Base-by-base conservation (phyloP, 2,888 invertebrate species). In the Microchrysa polita region DNA sequence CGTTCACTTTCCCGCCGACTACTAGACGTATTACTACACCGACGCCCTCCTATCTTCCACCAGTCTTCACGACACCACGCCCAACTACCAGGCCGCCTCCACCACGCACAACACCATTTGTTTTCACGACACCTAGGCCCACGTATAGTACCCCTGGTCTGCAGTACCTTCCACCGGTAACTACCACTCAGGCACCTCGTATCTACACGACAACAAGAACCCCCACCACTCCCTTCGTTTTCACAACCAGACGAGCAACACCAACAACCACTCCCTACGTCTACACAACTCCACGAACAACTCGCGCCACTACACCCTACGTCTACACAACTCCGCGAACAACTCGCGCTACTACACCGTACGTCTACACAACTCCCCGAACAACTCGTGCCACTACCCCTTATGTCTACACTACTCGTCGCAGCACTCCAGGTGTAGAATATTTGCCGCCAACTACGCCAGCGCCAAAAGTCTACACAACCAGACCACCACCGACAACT, bases 161-260 rank as follows among this genome's bases (percentile, higher is more conserved):
- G 2, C 5, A 48, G 10, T 48, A 48, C 10, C 48, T 48, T 48
- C 48, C 48, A 48, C 22, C 14, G 27, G 14, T n/a, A 12, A 59
- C 59, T 14, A 59, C 59, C 9, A 59, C 59, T 9, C 59, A 23
- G 23, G 59, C 59, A 12, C 59, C 59, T 59, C 59, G 59, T 22
- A 27, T 59, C 59, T 59, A 59, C 23, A 59, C 59, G n/a, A 59
- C 59, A 7, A 10, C 23, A 9, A 20, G 23, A 23, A 9, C 59
- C 12, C 27, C 59, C 7, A 59, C 59, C 7, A 59, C 59, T n/a
- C 59, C 59, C 1, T 59, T 23, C 59, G 59, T 59, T 23, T 57
- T 57, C 18, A 59, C 59, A 22, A 59, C 59, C 12, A 22, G 27
- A 59, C 4, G 59, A n/a, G 9, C 59, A 59, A 10, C 55, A 2